Percentiles rank a stretch among this genome's conserved stretches.
Conservation (phyloP, 2,113 vertebrate species). For the Hystrix cristata region DNA sequence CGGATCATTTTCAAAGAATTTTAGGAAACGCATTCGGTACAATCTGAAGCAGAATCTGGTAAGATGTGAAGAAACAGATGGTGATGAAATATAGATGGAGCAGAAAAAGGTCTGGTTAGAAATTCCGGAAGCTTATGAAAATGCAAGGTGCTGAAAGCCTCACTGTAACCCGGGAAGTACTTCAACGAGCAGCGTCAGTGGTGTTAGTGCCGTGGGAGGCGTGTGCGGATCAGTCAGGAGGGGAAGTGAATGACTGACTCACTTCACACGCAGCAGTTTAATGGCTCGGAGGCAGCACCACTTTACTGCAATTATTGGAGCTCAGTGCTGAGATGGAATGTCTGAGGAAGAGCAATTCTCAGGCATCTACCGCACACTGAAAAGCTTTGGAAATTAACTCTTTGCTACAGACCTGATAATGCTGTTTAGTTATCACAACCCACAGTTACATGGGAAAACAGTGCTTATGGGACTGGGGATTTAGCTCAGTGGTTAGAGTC, state of each 20-base stretch:
- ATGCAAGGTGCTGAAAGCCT: not conserved
- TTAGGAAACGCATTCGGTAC: not conserved
- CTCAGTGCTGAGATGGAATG: not conserved
- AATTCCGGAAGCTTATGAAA: conserved; percentile 5
- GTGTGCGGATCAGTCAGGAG: not conserved
- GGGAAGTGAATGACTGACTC: not conserved
- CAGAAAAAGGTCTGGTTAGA: not conserved
- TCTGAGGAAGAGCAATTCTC: not conserved
- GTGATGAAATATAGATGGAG: not conserved
- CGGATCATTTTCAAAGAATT: not conserved
- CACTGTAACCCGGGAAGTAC: not conserved
- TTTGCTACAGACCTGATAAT: not conserved
- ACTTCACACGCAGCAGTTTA: not conserved
- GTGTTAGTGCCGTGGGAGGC: not conserved
- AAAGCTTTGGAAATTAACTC: not conserved
- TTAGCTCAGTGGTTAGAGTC: no score
- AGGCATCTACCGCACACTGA: not conserved
- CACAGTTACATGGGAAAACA: not conserved
- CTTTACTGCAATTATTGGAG: not conserved
- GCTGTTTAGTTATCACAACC: conserved; percentile 3
- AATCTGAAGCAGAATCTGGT: not conserved
- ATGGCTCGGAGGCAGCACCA: not conserved
- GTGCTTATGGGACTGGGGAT: not conserved
- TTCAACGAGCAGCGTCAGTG: not conserved
- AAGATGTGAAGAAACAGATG: not conserved